Conservation (phyloP, 2,797 vertebrate species). For the Gymnothorax javanicus region DNA sequence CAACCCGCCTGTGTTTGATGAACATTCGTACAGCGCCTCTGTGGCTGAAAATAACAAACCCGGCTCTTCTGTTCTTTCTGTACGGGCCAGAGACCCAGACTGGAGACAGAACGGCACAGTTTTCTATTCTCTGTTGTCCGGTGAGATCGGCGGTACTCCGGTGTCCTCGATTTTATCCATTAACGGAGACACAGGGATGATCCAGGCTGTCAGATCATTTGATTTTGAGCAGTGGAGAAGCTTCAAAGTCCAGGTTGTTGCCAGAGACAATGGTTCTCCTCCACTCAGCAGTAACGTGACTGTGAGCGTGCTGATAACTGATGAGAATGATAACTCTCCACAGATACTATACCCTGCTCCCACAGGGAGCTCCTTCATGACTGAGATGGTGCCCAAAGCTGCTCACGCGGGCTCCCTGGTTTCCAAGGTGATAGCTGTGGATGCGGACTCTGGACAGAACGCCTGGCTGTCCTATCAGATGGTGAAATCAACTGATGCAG, state of each 20-base stretch:
- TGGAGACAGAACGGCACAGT: slow-evolving; percentile 55
- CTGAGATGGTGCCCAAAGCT: slow-evolving; percentile 56
- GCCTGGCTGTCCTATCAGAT: slow-evolving; percentile 51
- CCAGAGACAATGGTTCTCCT: slow-evolving; percentile 55
- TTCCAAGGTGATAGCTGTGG: slow-evolving; percentile 64
- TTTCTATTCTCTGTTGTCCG: slow-evolving; percentile 56
- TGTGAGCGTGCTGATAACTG: slow-evolving; percentile 53
- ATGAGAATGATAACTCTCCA: slow-evolving; percentile 61
- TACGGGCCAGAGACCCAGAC: slow-evolving; percentile 59
- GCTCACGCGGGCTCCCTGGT: slow-evolving; percentile 55
- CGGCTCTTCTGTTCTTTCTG: slow-evolving; percentile 56
- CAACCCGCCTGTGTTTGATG: slow-evolving; percentile 54
- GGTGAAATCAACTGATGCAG: slow-evolving; percentile 46
- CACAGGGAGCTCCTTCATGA: slow-evolving; percentile 45
- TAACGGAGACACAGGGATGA: slow-evolving; percentile 58
- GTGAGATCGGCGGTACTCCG: slow-evolving; percentile 32
- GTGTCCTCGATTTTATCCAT: slow-evolving; percentile 62
- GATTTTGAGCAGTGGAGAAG: slow-evolving; percentile 45
- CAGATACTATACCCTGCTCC: slow-evolving; percentile 58
- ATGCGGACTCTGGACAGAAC: slow-evolving; percentile 64
- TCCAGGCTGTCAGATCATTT: slow-evolving; percentile 60
- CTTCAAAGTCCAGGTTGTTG: slow-evolving; percentile 56
- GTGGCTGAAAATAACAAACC: slow-evolving; percentile 63
- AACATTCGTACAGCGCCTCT: slow-evolving; percentile 41
- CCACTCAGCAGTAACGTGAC: slow-evolving; percentile 54